A percentile compares a stretch with the other conserved stretches of the same genome.
Evolutionary conservation across 2,113 vertebrate genomes (phyloP).

Genomic region (Platysternon megacephalum): DNA sequence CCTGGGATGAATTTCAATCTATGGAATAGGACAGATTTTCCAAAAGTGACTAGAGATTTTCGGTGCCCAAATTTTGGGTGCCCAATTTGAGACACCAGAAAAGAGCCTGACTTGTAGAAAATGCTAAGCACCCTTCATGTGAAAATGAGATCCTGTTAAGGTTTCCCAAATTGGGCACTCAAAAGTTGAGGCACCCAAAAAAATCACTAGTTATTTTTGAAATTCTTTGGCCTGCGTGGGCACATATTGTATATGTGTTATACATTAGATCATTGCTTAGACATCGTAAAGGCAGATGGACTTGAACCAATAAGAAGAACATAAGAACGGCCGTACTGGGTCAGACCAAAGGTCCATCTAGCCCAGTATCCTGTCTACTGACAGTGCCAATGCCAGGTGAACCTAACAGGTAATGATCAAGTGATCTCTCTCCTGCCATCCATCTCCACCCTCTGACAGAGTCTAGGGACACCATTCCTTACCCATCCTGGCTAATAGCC

Average conservation of each 20-base stretch:
- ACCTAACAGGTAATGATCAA: too few relatives aligned
- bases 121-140: background rate
- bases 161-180: too few relatives aligned
- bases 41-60: background rate
- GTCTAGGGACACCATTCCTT: too few relatives aligned
- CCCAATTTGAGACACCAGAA: background rate
- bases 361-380: too few relatives aligned
- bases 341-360: too few relatives aligned
- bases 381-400: too few relatives aligned
- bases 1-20: background rate
- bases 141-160: background rate
- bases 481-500: too few relatives aligned
- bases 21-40: background rate
- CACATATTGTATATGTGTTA: background rate
- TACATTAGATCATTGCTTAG: background rate
- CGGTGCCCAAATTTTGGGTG: accelerated
- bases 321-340: too few relatives aligned
- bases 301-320: background rate
- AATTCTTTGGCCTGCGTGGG: accelerated
- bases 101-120: background rate
- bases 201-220: background rate
- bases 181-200: background rate
- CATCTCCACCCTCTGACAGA: too few relatives aligned
- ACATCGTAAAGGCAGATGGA: background rate
- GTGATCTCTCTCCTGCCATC: too few relatives aligned